Evolutionary conservation across 2,797 vertebrate genomes (phyloP), one percentile per base, ranked within the genome.

Genomic region (Tarsius wallacei): DNA sequence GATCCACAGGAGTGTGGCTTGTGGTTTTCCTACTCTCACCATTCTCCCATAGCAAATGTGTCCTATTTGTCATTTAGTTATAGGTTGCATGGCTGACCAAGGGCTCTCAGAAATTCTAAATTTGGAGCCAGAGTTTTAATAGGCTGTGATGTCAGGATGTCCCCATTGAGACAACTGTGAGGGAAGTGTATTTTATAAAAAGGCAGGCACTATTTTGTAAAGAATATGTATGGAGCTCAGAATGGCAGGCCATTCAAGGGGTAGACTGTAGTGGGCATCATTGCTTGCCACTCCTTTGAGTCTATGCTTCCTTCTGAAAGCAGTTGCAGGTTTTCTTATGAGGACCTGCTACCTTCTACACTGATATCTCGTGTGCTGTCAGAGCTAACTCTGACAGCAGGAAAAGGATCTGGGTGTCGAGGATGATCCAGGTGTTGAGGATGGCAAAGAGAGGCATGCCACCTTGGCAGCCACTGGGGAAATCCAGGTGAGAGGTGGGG

Each of bases 191-290:
- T 15, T 33, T 61, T 14, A 24, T 14, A 77, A 21, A 12, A 31
- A 21, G 15, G 66, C 1, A 1, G 21, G 6, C 1, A 2, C 28
- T 5, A 0, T 16, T 68, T 7, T 24, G 7, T 1, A 7, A 12
- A 47, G 76, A 7, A 4, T 1, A 1, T 0, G 0, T 2, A 0
- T 0, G 12, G 8, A 0, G 31, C 49, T 12, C 0, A 0, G 42
- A 0, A 2, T 0, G 11, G 66, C 10, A 0, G 2, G 36, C 36
- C 1, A 8, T 53, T 26, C 0, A 36, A 12, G 63, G 86, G 15
- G 49, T 24, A 14, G 42, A 9, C 87, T 33, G 47, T 7, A 0
- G 2, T 2, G 5, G 24, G 12, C 36, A 14, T 3, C 31, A 3
- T 1, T 36, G 55, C 4, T 5, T 22, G 13, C 19, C 36, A 49